These are phyloP conservation scores for Drosophila rufa DNA, from an alignment of 1,140 invertebrate genomes.

Conservation along the genomic window DNA sequence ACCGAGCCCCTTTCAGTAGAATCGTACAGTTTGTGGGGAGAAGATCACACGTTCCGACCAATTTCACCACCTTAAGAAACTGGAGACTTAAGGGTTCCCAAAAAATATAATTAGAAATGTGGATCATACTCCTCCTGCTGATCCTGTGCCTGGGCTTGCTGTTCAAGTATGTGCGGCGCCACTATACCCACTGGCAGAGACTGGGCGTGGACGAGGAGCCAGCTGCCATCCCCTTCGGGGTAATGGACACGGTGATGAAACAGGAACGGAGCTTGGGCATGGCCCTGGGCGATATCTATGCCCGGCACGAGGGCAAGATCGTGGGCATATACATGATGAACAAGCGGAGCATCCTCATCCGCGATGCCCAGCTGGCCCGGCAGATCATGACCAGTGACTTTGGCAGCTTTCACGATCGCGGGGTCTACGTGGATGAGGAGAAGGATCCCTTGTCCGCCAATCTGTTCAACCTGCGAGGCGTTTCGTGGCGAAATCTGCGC, in stretches of 20 bases:
- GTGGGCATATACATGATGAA: slow-evolving; percentile 75
- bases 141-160: slow-evolving; percentile 22
- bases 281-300: slow-evolving; percentile 63
- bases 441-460: slow-evolving; percentile 81
- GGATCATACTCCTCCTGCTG: slow-evolving; percentile 10
- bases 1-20: slow-evolving; percentile 3
- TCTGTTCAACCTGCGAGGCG: slow-evolving; percentile 85
- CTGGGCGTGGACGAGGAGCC: slow-evolving; percentile 58
- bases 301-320: slow-evolving; percentile 39
- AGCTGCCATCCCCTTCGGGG: slow-evolving; percentile 66
- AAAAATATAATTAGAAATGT: slow-evolving; percentile 29
- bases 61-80: slow-evolving; percentile 14
- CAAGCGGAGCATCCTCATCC: slow-evolving; percentile 80
- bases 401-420: slow-evolving; percentile 83
- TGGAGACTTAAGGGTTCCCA: not conserved
- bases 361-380: slow-evolving; percentile 85
- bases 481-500: slow-evolving; percentile 86
- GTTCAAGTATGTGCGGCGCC: slow-evolving; percentile 34
- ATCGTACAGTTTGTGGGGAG: slow-evolving; percentile 1
- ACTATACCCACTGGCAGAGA: slow-evolving; percentile 68
- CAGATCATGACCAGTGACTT: slow-evolving; percentile 85
- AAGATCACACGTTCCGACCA: not conserved
- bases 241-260: slow-evolving; percentile 46
- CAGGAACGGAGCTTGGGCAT: slow-evolving; percentile 52
- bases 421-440: slow-evolving; percentile 79